These are phyloP conservation scores for Montipora capitata DNA, from an alignment of 92 coral and sea anemone genomes.

Conservation along the genomic window DNA sequence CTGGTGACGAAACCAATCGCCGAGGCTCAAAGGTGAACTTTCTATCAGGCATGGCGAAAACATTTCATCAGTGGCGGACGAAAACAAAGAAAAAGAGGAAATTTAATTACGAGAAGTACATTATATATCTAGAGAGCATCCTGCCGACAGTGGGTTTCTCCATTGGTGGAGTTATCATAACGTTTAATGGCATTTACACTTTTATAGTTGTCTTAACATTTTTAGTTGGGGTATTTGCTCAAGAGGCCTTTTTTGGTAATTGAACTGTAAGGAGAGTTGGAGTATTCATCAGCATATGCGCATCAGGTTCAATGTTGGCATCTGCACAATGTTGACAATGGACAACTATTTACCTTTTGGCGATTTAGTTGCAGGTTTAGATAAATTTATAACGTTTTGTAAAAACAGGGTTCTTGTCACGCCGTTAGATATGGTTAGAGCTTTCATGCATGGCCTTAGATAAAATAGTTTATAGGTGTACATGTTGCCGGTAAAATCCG, in stretches of 20 bases:
- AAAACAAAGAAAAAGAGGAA: conserved; percentile 89
- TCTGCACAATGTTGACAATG: neutral
- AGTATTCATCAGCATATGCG: neutral
- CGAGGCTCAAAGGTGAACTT: conserved; percentile 67
- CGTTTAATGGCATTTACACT: conserved; percentile 93
- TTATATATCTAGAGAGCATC: conserved; percentile 89
- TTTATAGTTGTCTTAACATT: conserved; percentile 85
- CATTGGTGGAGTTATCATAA: conserved; percentile 92
- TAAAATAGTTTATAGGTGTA: no score
- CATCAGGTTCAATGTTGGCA: neutral
- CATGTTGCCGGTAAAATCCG: no score
- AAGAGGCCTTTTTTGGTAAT: conserved; percentile 94
- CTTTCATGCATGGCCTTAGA: neutral
- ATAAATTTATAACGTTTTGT: neutral
- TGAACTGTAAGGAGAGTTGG: conserved; percentile 3
- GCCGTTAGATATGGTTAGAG: neutral
- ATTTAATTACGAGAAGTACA: conserved; percentile 93
- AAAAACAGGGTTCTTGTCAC: neutral
- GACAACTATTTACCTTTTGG: no score
- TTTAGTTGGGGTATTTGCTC: conserved; percentile 94
- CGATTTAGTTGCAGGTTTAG: no score
- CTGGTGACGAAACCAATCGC: neutral
- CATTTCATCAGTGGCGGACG: conserved; percentile 93
- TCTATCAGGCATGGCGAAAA: conserved; percentile 90
- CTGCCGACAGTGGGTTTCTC: conserved; percentile 95